Evolutionary conservation across 2,888 invertebrate genomes (phyloP), one percentile per base, ranked within the genome.

Genomic region (Andricus curvator): DNA sequence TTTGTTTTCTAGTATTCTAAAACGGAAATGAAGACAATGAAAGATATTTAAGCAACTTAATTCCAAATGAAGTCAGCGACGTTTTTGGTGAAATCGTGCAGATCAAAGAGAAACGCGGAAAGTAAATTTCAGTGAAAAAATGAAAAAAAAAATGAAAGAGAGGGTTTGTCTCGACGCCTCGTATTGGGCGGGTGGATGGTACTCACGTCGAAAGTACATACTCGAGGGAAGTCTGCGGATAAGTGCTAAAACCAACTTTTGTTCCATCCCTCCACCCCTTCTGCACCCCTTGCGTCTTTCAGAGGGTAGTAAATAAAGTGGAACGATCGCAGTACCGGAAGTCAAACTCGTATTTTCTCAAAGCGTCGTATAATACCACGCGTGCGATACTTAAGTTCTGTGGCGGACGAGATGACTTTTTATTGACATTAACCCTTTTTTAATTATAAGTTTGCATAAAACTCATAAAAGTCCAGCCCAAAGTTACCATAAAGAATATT

Each of bases 241-340:
- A 87, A 89, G 87, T 87, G 88, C 85, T 84, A 85, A 86, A 88
- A 86, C 85, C 84, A 88, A 88, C 88, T 89, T 87, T 84, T 85
- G 84, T 85, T 84, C 84, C 80, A 70, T 74, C 79, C 78, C 70
- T 68, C 44, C 44, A 37, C 20, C 68, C 62, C 70, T 62, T 37
- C 48, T 62, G 11, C 51, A 37, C 8, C 60, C 20, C 20, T 65
- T 41, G 44, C 22, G 37, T 67, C 74, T 65, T 79, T 76, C 56
- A 74, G 67, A 56, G 79, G 76, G 76, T 51, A 66, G 76, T 79
- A 79, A 79, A 79, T 79, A 79, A 79, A 74, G 74, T 60, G 64
- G 79, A 74, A 74, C 74, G 79, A 79, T 62, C 41, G 44, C 41
- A 66, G 48, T 56, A 76, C 48, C 76, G 79, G 56, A 79, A 79